A percentile compares a stretch with the other conserved stretches of the same genome.
Conservation (phyloP, 2,797 vertebrate genomes). For the Phataginus tricuspis region DNA sequence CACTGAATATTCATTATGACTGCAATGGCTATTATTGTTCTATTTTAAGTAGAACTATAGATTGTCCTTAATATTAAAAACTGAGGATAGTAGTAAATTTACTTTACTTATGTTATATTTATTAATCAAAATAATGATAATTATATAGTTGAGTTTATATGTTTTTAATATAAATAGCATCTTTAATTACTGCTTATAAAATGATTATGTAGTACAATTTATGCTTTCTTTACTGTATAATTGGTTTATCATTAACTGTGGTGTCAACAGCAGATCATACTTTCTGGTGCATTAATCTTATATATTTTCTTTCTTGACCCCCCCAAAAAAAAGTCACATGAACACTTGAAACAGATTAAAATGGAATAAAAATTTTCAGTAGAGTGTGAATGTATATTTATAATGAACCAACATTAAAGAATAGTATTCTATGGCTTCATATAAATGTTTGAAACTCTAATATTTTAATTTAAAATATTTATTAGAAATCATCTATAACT, state of each 20-base stretch:
- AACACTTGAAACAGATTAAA: neutral
- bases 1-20: conserved; percentile 64
- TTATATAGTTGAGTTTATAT: neutral
- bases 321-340: neutral
- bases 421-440: neutral
- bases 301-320: neutral
- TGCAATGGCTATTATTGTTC: conserved; percentile 15
- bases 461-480: neutral
- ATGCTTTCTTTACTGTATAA: neutral
- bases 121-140: neutral
- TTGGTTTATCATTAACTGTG: neutral
- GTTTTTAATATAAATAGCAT: neutral
- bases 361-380: neutral
- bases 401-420: neutral
- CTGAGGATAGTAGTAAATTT: neutral
- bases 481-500: neutral
- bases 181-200: neutral
- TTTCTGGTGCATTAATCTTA: neutral
- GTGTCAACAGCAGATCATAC: neutral
- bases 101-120: neutral
- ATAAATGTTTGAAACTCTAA: neutral
- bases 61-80: conserved; percentile 49
- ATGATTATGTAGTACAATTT: neutral
- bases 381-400: neutral
- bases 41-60: neutral